A percentile compares a stretch with the other conserved stretches of the same genome.
Conservation (phyloP, 2,113 vertebrate species). For the Indri indri region DNA sequence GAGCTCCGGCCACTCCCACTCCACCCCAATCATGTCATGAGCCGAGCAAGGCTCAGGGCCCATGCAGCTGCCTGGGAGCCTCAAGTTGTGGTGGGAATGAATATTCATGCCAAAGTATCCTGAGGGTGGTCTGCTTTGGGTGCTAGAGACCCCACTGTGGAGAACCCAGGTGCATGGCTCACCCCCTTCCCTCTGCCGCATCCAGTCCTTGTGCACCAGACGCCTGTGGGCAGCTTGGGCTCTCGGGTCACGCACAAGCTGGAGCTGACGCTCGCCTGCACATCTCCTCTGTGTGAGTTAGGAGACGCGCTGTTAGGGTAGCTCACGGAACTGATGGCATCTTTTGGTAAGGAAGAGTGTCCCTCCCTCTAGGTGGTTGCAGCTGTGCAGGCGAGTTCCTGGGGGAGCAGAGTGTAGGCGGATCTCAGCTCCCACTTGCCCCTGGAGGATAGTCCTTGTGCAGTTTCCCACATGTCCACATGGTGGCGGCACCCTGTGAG, state of each 20-base stretch:
- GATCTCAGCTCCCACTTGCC: not conserved
- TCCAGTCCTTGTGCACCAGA: not conserved
- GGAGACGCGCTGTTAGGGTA: not conserved
- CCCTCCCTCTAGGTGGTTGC: not conserved
- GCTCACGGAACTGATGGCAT: not conserved
- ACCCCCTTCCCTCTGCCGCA: not conserved
- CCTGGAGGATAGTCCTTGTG: not conserved
- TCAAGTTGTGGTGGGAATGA: accelerated
- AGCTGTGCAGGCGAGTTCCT: not conserved
- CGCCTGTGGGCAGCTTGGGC: not conserved
- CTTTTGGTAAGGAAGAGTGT: not conserved
- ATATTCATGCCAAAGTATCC: not conserved
- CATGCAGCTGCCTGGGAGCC: not conserved
- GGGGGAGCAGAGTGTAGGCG: not conserved
- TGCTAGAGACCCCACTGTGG: not conserved
- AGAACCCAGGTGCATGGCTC: not conserved
- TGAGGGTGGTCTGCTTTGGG: accelerated
- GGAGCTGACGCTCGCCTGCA: not conserved
- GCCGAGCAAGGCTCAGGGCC: not conserved
- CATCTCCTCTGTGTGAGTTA: not conserved
- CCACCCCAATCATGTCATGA: not conserved
- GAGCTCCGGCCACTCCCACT: not conserved
- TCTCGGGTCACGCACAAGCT: not conserved
- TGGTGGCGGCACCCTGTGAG: not conserved
- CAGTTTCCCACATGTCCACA: not conserved